Base-by-base conservation (phyloP, 2,888 invertebrate genomes). In the Apodemia hepburni region DNA sequence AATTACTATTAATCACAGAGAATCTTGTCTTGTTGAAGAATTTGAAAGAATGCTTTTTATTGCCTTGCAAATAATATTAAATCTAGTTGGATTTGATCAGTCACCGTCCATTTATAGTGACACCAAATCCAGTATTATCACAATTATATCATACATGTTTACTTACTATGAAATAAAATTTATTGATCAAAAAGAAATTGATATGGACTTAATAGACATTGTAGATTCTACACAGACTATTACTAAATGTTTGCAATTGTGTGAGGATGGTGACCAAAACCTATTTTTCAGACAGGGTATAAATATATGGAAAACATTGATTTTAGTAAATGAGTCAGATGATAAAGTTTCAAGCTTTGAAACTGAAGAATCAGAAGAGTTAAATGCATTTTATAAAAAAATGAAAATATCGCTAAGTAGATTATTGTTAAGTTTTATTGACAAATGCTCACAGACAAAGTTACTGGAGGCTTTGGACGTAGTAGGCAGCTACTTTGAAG, bases 121-220 rank as follows among this genome's bases (percentile, higher is more conserved):
- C 17, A 79, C 75, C 63, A 82, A 73, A 67, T 73, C 78, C 5
- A 75, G 73, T 67, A 72, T 83, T 3, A 61, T 76, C 6, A 76
- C 68, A 58, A 82, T 89, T 70, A 76, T 90, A 49, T 77, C 76
- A 64, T 71, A 78, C 59, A 79, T 87, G 58, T 67, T 91, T 8
- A 71, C 73, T 58, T 85, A 87, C 70, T 88, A 87, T 71, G 82
- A 87, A 69, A 78, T 77, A 17, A 88, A 86, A 70, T 77, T 88
- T 64, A 75, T 81, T 8, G 67, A 71, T 58, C 76, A 80, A 38
- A 84, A 87, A 64, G 84, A 85, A 66, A 81, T 88, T 62, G 89
- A 89, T 65, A 71, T 78, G 1, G 88, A 87, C 68, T 73, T 89
- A 33, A 74, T 84, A 2, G 85, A 87, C 64, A 77, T 90, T 54